Percentiles rank a stretch among this genome's conserved stretches.
Evolutionary conservation across 2,888 invertebrate species (phyloP).

Genomic region (Rapana venosa): DNA sequence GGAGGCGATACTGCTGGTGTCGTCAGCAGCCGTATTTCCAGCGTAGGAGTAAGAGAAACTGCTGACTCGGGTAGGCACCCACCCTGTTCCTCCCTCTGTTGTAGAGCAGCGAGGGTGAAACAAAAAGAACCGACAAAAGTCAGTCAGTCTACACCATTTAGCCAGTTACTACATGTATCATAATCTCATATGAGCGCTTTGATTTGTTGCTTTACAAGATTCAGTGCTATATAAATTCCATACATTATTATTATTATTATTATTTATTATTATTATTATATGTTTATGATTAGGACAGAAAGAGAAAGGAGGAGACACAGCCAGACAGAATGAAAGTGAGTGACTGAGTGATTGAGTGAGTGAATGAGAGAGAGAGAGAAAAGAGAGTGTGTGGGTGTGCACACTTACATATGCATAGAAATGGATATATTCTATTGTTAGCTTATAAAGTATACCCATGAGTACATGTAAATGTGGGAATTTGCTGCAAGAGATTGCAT

Average conservation of each 20-base stretch:
- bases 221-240: no score
- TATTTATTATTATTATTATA: background rate
- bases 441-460: no score
- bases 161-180: no score
- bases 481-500: background rate
- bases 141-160: no score
- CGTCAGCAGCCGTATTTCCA: background rate
- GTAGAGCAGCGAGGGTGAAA: background rate
- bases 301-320: background rate
- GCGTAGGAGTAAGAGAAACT: constrained; percentile 37
- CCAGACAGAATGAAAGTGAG: background rate
- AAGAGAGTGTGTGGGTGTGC: no score
- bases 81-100: background rate
- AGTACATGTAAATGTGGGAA: background rate
- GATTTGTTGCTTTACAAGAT: no score
- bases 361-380: no score
- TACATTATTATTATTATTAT: no score
- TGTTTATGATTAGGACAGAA: background rate
- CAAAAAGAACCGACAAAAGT: no score
- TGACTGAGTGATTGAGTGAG: no score
- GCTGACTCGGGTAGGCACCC: constrained; percentile 20
- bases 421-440: no score
- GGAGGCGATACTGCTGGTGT: constrained; percentile 24
- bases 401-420: no score
- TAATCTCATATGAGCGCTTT: background rate